phyloP scores from a whole-genome alignment of 2,888 invertebrate genomes.

The Tetragnatha montana region DNA sequence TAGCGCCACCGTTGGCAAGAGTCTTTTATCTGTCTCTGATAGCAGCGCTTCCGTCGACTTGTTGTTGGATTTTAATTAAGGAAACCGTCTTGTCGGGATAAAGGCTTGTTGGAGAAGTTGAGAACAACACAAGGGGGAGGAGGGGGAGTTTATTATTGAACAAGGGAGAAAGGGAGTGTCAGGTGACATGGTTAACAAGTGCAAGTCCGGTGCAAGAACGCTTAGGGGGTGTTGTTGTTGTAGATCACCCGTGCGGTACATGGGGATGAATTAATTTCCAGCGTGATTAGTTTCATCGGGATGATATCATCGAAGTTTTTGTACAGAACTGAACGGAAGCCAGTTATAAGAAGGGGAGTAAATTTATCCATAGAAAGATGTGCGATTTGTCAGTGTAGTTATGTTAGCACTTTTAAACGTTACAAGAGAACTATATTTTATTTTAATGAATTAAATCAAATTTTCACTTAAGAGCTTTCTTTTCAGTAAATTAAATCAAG shows the following conservation, averaged over 20 bases:
- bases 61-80: slow-evolving; percentile 34
- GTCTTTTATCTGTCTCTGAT: not conserved
- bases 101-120: not conserved
- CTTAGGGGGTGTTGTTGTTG: not conserved
- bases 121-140: not conserved
- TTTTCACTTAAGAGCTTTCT: too few relatives aligned
- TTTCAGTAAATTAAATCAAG: too few relatives aligned
- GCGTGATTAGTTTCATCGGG: not conserved
- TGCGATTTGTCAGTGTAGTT: too few relatives aligned
- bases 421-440: too few relatives aligned
- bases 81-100: not conserved
- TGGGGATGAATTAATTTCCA: not conserved
- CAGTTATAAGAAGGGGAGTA: too few relatives aligned
- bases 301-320: not conserved
- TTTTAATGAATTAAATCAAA: too few relatives aligned
- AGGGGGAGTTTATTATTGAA: too few relatives aligned
- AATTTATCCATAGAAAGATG: too few relatives aligned
- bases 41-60: not conserved
- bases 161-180: slow-evolving; percentile 1
- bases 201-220: not conserved
- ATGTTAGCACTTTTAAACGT: too few relatives aligned
- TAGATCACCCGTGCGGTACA: not conserved
- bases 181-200: slow-evolving; percentile 5
- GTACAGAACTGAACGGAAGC: not conserved
- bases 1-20: not conserved